phyloP scores from a whole-genome alignment of 2,797 vertebrate species.

The Pteropus rufus region DNA sequence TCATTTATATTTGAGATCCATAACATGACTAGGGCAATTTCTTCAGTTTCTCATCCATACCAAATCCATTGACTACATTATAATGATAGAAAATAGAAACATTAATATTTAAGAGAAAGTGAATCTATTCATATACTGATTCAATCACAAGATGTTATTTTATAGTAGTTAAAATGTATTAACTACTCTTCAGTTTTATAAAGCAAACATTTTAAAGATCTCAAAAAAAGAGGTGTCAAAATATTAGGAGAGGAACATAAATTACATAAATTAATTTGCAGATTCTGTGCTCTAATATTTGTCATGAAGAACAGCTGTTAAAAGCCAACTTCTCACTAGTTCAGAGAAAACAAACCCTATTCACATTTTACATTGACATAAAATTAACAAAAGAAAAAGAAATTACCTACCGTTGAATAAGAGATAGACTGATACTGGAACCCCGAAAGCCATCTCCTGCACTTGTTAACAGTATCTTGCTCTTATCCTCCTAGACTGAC shows the following conservation, averaged over 20 bases:
- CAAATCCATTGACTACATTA: neutral
- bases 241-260: neutral
- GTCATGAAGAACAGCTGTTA: neutral
- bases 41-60: neutral
- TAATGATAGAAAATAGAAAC: neutral
- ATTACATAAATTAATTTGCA: neutral
- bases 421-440: slow-evolving; percentile 75
- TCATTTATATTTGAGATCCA: neutral
- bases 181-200: neutral
- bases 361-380: neutral
- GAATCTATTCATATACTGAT: neutral
- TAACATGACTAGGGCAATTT: neutral
- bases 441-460: slow-evolving; percentile 78
- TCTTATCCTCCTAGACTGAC: slow-evolving; percentile 65
- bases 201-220: neutral
- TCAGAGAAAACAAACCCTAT: neutral
- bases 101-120: neutral
- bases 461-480: slow-evolving; percentile 58
- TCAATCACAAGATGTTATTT: neutral
- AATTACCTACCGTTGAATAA: slow-evolving; percentile 80
- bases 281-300: neutral
- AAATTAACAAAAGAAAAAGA: slow-evolving; percentile 21
- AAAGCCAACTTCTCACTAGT: neutral
- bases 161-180: neutral
- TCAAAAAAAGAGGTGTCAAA: neutral